Conservation (phyloP, 1,140 invertebrate species). For the Anagrus nilaparvatae region DNA sequence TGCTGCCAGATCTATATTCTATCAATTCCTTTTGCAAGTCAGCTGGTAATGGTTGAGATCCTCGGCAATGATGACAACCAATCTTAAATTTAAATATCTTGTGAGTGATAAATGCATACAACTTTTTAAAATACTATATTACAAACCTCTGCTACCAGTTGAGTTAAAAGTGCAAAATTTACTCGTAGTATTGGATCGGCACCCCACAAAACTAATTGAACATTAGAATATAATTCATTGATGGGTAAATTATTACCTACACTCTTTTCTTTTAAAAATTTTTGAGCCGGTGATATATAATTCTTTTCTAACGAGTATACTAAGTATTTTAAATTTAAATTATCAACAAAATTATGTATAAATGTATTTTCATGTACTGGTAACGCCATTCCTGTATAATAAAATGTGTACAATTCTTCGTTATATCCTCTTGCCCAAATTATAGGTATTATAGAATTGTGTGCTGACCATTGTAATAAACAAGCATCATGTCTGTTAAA, state of each 20-base stretch:
- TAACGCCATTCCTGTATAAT: slow-evolving; percentile 31
- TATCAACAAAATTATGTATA: slow-evolving; percentile 26
- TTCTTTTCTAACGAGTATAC: slow-evolving; percentile 23
- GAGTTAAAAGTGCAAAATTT: slow-evolving; percentile 30
- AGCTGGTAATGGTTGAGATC: slow-evolving; percentile 25
- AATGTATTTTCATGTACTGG: slow-evolving; percentile 28
- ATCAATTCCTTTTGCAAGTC: slow-evolving; percentile 31
- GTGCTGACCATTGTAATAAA: slow-evolving; percentile 30
- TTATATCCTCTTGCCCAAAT: slow-evolving; percentile 31
- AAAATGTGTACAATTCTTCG: slow-evolving; percentile 34
- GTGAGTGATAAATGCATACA: background rate
- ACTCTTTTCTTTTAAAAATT: slow-evolving; percentile 22
- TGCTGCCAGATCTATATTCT: slow-evolving; percentile 27
- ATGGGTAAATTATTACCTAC: slow-evolving; percentile 19
- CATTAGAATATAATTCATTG: slow-evolving; percentile 30
- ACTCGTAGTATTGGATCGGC: slow-evolving; percentile 30
- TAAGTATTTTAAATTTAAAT: slow-evolving; percentile 24
- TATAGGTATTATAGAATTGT: slow-evolving; percentile 31
- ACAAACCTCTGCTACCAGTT: slow-evolving; percentile 29
- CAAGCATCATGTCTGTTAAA: slow-evolving; percentile 36
- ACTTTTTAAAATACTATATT: background rate
- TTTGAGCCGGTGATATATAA: slow-evolving; percentile 26
- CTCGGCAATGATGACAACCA: slow-evolving; percentile 39
- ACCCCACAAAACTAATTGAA: slow-evolving; percentile 34
- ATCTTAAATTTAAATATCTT: slow-evolving; percentile 22